Percentiles rank a stretch among this genome's conserved stretches.
phyloP scores from a whole-genome alignment of 2,797 vertebrate genomes.

The Centropyge bicolor region DNA sequence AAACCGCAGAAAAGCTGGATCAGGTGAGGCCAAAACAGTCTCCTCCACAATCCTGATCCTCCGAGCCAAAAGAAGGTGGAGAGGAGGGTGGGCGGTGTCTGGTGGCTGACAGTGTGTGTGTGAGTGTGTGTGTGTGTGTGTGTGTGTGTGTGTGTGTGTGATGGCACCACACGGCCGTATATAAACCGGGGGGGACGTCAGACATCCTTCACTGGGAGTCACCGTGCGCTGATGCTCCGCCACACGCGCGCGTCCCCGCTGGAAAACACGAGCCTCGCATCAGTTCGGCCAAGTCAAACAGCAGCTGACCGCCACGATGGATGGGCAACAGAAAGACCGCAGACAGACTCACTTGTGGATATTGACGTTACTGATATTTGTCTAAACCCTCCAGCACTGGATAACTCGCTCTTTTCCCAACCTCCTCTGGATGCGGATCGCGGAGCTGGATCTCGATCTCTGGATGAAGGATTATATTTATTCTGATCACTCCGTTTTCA shows the following conservation, averaged over 20 bases:
- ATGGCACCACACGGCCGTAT: constrained; percentile 86
- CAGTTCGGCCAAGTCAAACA: constrained; percentile 65
- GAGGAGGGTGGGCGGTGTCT: constrained; percentile 87
- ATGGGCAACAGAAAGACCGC: constrained; percentile 83
- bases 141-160: constrained; percentile 49
- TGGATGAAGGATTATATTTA: constrained; percentile 84
- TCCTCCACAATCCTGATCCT: constrained; percentile 4
- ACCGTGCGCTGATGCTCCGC: constrained; percentile 77
- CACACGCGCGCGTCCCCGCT: constrained; percentile 72
- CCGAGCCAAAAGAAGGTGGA: constrained; percentile 31
- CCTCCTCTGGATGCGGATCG: constrained; percentile 78
- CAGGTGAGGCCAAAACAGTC: constrained; percentile 1
- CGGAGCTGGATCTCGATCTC: constrained; percentile 77
- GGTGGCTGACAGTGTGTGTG: constrained; percentile 84
- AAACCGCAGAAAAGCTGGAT: neutral
- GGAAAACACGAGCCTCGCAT: constrained; percentile 67
- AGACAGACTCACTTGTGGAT: constrained; percentile 87
- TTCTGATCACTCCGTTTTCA: constrained; percentile 64
- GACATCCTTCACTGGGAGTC: constrained; percentile 76
- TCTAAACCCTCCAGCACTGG: constrained; percentile 79
- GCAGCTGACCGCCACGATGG: constrained; percentile 80
- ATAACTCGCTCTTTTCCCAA: constrained; percentile 77
- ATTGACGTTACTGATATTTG: constrained; percentile 85
- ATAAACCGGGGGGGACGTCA: constrained; percentile 85
- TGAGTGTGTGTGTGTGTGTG: too few relatives aligned